These are phyloP conservation scores for Pollenia amentaria DNA, from an alignment of 2,888 invertebrate species.

Conservation along the genomic window DNA sequence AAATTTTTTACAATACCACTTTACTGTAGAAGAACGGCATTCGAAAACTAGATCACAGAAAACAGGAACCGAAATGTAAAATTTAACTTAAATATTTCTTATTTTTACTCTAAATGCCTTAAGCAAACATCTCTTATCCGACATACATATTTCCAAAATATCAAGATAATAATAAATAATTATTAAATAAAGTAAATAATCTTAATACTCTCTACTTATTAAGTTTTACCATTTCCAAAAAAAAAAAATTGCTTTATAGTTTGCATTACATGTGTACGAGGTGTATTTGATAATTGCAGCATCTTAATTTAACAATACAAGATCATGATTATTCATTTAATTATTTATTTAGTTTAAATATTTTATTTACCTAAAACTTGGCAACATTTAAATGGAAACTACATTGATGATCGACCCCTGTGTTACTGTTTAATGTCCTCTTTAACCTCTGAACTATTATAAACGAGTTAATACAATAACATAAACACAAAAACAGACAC, in stretches of 20 bases:
- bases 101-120: no score
- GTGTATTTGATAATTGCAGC: conserved; percentile 20
- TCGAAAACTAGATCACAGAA: no score
- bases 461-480: background rate
- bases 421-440: conserved; percentile 50
- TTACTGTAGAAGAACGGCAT: no score
- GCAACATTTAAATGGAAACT: conserved; percentile 44
- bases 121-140: no score
- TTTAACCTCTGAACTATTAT: conserved; percentile 67
- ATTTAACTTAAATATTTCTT: no score
- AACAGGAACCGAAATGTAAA: no score
- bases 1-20: no score
- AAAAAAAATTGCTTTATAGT: background rate
- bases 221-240: no score
- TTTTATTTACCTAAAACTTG: conserved; percentile 50
- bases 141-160: background rate
- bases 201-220: background rate
- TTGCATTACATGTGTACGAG: conserved; percentile 10
- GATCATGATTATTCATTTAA: conserved; percentile 26
- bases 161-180: background rate
- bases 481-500: background rate
- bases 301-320: conserved; percentile 37
- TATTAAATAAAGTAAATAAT: conserved; percentile 1
- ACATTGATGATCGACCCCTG: conserved; percentile 55
- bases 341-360: conserved; percentile 24